Evolutionary conservation across 2,888 invertebrate species (phyloP).

Genomic region (Microplitis manilae): DNA sequence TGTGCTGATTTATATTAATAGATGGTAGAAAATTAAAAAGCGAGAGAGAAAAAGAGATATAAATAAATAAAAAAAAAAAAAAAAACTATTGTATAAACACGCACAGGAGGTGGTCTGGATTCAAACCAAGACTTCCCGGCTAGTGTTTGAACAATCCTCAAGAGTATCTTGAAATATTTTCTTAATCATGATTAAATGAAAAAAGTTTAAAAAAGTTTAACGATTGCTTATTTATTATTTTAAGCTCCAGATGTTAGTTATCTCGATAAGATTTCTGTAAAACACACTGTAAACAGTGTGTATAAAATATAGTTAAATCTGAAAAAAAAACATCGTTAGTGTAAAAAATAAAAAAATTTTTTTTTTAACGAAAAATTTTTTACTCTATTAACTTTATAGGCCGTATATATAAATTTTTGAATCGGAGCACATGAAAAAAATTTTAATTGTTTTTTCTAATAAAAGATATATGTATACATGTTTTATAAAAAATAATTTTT

Average conservation of each 20-base stretch:
- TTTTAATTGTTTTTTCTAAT: no score
- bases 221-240: constrained; percentile 7
- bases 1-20: constrained; percentile 35
- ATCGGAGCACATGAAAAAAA: no score
- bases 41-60: constrained; percentile 33
- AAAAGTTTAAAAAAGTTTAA: constrained; percentile 10
- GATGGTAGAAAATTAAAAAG: constrained; percentile 25
- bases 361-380: no score
- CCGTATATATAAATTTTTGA: no score
- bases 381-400: no score
- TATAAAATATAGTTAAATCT: neutral
- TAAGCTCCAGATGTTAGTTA: constrained; percentile 1
- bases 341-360: no score
- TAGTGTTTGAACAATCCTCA: constrained; percentile 34
- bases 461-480: no score
- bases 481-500: no score
- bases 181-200: neutral
- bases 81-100: constrained; percentile 30
- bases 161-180: constrained; percentile 16
- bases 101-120: constrained; percentile 34
- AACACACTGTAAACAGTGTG: neutral
- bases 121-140: constrained; percentile 22
- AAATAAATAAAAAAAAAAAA: constrained; percentile 4
- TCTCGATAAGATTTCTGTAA: neutral
- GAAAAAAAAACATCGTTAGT: neutral